These are phyloP conservation scores for Cyprinodon tularosa DNA, from an alignment of 2,113 vertebrate genomes.

Conservation along the genomic window DNA sequence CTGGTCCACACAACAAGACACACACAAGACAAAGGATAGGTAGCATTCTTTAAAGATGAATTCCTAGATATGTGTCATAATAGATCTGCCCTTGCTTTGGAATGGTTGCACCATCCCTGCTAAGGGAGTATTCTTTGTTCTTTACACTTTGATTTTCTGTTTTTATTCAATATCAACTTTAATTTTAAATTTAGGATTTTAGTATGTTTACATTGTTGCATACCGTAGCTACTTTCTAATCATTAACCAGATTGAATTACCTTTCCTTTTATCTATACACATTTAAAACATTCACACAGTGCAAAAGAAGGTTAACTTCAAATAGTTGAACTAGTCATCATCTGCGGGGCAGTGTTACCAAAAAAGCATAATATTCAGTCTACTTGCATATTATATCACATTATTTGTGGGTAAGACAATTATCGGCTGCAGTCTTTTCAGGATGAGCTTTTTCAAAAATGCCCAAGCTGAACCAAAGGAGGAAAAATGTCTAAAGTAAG, in stretches of 20 bases:
- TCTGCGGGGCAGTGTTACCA: background rate
- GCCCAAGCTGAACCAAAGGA: conserved; percentile 5
- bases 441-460: conserved; percentile 10
- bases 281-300: conserved; percentile 7
- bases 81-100: background rate
- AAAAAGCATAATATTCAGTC: conserved; percentile 25
- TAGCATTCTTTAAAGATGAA: too few species aligned
- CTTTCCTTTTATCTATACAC: background rate
- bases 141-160: background rate
- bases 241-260: background rate
- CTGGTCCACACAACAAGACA: too few species aligned
- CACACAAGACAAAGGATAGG: too few species aligned
- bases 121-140: background rate
- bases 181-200: background rate
- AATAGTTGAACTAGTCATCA: conserved; percentile 32
- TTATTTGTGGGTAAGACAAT: conserved; percentile 39
- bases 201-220: background rate
- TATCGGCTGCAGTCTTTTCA: conserved; percentile 7
- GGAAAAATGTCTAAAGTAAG: conserved; percentile 7
- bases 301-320: conserved; percentile 34
- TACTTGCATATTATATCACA: conserved; percentile 28
- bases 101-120: background rate
- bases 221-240: background rate
- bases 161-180: background rate
- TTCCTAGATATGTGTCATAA: too few species aligned